Base-by-base conservation (phyloP, 1,140 invertebrate species). In the Drosophila varians region DNA sequence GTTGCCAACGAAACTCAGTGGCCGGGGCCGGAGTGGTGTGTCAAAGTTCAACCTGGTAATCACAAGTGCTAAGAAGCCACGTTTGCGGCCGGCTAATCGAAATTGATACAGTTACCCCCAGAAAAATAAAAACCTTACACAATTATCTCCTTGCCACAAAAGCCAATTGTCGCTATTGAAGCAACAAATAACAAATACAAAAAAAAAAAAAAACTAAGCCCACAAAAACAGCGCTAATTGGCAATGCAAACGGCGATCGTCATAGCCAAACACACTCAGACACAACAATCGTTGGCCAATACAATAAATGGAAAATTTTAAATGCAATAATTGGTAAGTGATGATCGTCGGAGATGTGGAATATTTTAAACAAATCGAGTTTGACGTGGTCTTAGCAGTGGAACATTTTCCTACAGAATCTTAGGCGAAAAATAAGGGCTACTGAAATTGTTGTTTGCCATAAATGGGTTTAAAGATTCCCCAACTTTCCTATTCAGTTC, bases 301-400 rank as follows among this genome's bases (percentile, higher is more conserved):
- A 72, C 60, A 83, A 86, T 72, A 19, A 42, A 84, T 84, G 80
- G 80, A 86, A 84, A 84, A 86, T 84, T 84, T 86, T 66, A 74
- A 78, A 72, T 60, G 61, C 74, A 77, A 48, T 55, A 83, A 77
- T 69, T 45, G 56, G 38, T 25, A 70, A 66, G 46, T 55, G 28
- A 66, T 48, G 46, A 65, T 34, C 52, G 28, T 23, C 19, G 5
- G 31, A 5, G 19, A 40, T n/a, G 42, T 23, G 28, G 19, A 46
- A 38, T 16, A 14, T 34, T 40, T 31, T 57, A 58, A 54, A 28
- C 42, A 61, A 54, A 42, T 40, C 56, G 56, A 69, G 48, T 40
- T 14, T 14, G 28, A 53, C 40, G 49, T 38, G 46, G 64, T 76
- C 74, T 78, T 46, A 69, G 61, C 65, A 16, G 47, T 46, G 14